Evolutionary conservation across 2,797 vertebrate species (phyloP), one percentile per base, ranked within the genome.

Genomic region (Ispidina picta): DNA sequence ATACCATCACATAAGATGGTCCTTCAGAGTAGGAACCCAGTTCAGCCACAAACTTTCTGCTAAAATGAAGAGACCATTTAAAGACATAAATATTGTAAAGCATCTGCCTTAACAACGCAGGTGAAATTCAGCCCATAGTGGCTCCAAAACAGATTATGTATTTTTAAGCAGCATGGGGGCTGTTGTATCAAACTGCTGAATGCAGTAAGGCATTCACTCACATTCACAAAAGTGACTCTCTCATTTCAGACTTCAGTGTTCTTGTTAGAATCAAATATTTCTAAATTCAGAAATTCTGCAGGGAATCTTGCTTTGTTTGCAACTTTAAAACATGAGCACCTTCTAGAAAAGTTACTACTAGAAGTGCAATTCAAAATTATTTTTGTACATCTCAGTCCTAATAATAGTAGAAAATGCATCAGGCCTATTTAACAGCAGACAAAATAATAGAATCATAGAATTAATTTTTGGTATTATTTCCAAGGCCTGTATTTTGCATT

Each of bases 281-380:
- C 79, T 78, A 81, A 89, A 79, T 78, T 89, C 77, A 81, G 68
- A 89, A 88, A 89, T 89, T 86, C 89, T 92, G 60, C 48, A 78
- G 33, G 76, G 89, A 94, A 86, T 85, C 56, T 88, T 6, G 0
- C 54, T 81, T 77, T 72, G 43, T 87, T 78, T 87, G 44, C 68
- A 75, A 69, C 39, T 83, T 85, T 44, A 81, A 63, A 94, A 86
- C 33, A 72, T 4, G 6, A 8, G 33, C 70, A 86, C 70, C 59
- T 85, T 46, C 85, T 55, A 86, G 63, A 78, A n/a, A 93, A 95
- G 76, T 81, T 89, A 75, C 51, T 81, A 86, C 41, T 52, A 81
- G 55, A 68, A 86, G 22, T 37, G 23, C 52, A 83, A 65, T 60
- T 81, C 63, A 63, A 46, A 58, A 71, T 64, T 79, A 41, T 41